phyloP scores from a whole-genome alignment of 2,888 invertebrate genomes.

The Globia sparganii region DNA sequence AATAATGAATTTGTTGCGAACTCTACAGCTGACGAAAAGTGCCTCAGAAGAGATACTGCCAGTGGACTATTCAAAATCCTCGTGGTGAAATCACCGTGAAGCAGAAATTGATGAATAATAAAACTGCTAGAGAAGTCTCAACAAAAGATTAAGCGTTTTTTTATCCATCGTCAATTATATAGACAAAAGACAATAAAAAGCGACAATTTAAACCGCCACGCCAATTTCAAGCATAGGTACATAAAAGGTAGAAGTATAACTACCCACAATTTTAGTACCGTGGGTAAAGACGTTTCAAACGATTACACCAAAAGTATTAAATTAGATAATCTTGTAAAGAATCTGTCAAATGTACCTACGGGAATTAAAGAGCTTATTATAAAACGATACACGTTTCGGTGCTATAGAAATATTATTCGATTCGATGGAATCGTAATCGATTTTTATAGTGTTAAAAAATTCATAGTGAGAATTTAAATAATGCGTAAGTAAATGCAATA shows the following conservation, averaged over 20 bases:
- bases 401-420: constrained; percentile 44
- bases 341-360: constrained; percentile 61
- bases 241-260: constrained; percentile 13
- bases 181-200: constrained; percentile 41
- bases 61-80: neutral
- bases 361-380: constrained; percentile 66
- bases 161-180: constrained; percentile 2
- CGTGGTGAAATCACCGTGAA: neutral
- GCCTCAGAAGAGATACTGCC: neutral
- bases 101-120: constrained; percentile 14
- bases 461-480: constrained; percentile 36
- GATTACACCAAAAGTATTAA: constrained; percentile 46
- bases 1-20: neutral
- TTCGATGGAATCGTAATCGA: constrained; percentile 51
- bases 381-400: constrained; percentile 59
- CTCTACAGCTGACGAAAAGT: neutral
- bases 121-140: constrained; percentile 6
- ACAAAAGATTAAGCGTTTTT: constrained; percentile 10
- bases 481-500: constrained; percentile 11
- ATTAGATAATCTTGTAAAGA: constrained; percentile 65
- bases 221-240: constrained; percentile 11
- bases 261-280: constrained; percentile 43
- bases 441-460: constrained; percentile 36
- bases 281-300: constrained; percentile 48
- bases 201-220: constrained; percentile 5